Evolutionary conservation across 2,888 invertebrate genomes (phyloP), one percentile per base, ranked within the genome.

Genomic region (Nomada ruficornis): DNA sequence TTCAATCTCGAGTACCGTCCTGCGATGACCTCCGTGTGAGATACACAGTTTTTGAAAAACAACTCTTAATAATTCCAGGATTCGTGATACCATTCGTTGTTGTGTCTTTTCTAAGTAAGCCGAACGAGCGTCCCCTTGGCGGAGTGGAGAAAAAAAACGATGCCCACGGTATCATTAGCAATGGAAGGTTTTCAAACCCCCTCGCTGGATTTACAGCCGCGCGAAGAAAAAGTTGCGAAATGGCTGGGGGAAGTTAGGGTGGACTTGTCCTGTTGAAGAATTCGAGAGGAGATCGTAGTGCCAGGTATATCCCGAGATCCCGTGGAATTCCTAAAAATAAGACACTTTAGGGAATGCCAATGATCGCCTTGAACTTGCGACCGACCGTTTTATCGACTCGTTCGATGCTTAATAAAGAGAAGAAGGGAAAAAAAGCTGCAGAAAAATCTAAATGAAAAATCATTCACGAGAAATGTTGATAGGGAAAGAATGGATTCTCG

Each of bases 291-390:
- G 64, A 78, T 72, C 54, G 44, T 47, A 29, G 20, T 55, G 36
- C 11, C 57, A 63, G 73, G 75, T 73, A 85, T 77, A 85, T 77
- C 50, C 59, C 4, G 20, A 65, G 55, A 54, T 68, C 26, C 15
- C 23, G 52, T 44, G 29, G 57, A 57, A 55, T 74, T 36, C 75
- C 76, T 69, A 87, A 85, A 91, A 92, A 88, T 86, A 83, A 86
- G 63, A 50, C 72, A 71, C 63, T 76, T 83, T 82, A 79, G 47
- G 74, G 84, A 93, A 92, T 89, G 92, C 88, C 92, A 91, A 90
- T 85, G 91, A 91, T 90, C 83, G 80, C 93, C 93, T 93, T 93
- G 93, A 93, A 93, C 92, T 92, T 91, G 90, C 47, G 68, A 52
- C 63, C 44, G 83, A 72, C 81, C 79, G 57, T 63, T 68, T 82